These are phyloP conservation scores for Drosophila carrolli DNA, from an alignment of 1,140 invertebrate species.

Conservation along the genomic window DNA sequence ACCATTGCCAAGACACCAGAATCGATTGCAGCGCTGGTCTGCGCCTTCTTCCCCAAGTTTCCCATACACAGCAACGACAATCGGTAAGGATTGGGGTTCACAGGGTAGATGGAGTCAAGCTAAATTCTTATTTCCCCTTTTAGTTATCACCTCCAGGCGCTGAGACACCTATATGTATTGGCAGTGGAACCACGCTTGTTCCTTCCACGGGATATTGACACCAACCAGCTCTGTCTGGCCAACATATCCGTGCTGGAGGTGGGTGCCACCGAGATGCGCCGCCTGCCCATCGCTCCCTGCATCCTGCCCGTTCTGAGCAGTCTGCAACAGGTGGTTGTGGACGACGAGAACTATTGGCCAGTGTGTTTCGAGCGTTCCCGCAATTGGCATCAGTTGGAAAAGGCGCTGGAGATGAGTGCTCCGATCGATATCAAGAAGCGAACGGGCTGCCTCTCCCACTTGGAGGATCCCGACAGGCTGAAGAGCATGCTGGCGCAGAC, in stretches of 20 bases:
- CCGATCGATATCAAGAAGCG: slow-evolving; percentile 94
- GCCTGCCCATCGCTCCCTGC: slow-evolving; percentile 89
- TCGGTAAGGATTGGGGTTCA: slow-evolving; percentile 69
- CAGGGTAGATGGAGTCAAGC: no score
- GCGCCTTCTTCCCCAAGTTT: slow-evolving; percentile 98
- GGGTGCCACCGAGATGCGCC: slow-evolving; percentile 61
- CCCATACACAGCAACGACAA: slow-evolving; percentile 98
- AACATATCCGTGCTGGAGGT: slow-evolving; percentile 86
- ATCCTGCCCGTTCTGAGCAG: slow-evolving; percentile 93
- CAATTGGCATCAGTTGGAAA: slow-evolving; percentile 93
- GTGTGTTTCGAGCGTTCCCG: slow-evolving; percentile 92
- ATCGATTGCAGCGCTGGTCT: slow-evolving; percentile 94
- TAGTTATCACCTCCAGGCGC: slow-evolving; percentile 96
- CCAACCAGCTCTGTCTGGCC: slow-evolving; percentile 91
- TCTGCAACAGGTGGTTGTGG: slow-evolving; percentile 90
- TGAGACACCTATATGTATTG: slow-evolving; percentile 97
- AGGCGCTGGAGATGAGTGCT: slow-evolving; percentile 89
- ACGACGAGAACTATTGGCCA: slow-evolving; percentile 95
- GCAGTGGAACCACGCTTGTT: slow-evolving; percentile 95
- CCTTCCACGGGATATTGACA: slow-evolving; percentile 94
- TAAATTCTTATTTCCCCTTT: not conserved
- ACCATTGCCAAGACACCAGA: slow-evolving; percentile 93
- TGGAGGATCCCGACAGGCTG: slow-evolving; percentile 94
- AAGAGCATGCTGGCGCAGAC: slow-evolving; percentile 93
- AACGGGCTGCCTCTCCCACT: slow-evolving; percentile 94